Evolutionary conservation across 2,113 vertebrate genomes (phyloP).

Genomic region (Oenanthe oenanthe): DNA sequence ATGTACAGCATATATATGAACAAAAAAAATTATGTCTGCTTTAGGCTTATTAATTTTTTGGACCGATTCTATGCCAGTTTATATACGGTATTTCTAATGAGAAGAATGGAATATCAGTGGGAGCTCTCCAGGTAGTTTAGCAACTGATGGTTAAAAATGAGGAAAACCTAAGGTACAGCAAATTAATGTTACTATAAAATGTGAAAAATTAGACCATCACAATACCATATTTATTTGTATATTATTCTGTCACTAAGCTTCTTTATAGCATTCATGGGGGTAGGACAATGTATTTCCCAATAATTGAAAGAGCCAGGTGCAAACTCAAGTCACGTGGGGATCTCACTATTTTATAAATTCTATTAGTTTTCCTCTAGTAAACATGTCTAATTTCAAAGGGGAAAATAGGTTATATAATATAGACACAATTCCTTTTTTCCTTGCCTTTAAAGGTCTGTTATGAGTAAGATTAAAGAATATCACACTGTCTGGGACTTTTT

Average conservation of each 20-base stretch:
- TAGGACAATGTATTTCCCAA: neutral
- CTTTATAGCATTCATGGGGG: neutral
- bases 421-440: neutral
- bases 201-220: neutral
- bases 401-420: neutral
- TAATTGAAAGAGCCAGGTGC: neutral
- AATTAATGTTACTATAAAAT: neutral
- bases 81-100: neutral
- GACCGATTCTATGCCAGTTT: neutral
- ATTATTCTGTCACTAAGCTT: neutral
- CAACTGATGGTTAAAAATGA: neutral
- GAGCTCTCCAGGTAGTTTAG: neutral
- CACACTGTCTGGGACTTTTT: neutral
- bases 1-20: neutral
- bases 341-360: neutral
- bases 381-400: neutral
- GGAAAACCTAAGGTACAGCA: neutral
- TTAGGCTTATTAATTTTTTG: conserved; percentile 12
- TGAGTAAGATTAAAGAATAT: neutral
- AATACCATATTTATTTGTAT: neutral
- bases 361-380: neutral
- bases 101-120: neutral
- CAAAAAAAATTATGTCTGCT: neutral
- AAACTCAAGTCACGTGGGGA: neutral
- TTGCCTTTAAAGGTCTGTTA: neutral